These are phyloP conservation scores for Sebastes vulpes DNA, from an alignment of 2,797 vertebrate species.

Conservation along the genomic window DNA sequence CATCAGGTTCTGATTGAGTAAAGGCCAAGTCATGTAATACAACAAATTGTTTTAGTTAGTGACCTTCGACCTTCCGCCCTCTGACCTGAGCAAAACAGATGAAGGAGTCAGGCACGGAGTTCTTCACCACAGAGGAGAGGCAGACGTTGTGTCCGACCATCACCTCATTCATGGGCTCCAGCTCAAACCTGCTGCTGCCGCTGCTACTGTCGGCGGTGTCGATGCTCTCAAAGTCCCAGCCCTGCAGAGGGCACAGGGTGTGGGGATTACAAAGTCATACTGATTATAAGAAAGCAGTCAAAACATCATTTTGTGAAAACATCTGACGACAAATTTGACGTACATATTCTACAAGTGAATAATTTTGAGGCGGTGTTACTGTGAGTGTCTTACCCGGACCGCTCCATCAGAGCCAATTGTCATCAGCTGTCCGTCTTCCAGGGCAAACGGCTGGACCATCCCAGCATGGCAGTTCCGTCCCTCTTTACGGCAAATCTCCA, in stretches of 20 bases:
- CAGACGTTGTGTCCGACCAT: conserved; percentile 88
- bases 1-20: background rate
- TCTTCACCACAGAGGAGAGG: conserved; percentile 90
- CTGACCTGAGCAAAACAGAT: conserved; percentile 96
- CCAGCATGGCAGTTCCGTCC: conserved; percentile 89
- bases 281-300: background rate
- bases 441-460: conserved; percentile 87
- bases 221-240: conserved; percentile 93
- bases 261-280: background rate
- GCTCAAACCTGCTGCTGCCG: conserved; percentile 85
- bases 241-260: conserved; percentile 69
- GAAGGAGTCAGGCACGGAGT: conserved; percentile 80
- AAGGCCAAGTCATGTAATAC: background rate
- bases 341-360: background rate
- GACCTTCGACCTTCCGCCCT: background rate
- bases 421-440: conserved; percentile 93
- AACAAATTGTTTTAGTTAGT: background rate
- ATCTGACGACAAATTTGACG: background rate
- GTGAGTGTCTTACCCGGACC: conserved; percentile 86
- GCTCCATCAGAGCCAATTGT: conserved; percentile 91
- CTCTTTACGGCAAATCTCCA: conserved; percentile 88
- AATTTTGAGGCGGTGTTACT: background rate
- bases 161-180: conserved; percentile 93
- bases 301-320: background rate
- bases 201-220: conserved; percentile 85